Conservation (phyloP, 2,113 vertebrate genomes). For the Neogale vison region DNA sequence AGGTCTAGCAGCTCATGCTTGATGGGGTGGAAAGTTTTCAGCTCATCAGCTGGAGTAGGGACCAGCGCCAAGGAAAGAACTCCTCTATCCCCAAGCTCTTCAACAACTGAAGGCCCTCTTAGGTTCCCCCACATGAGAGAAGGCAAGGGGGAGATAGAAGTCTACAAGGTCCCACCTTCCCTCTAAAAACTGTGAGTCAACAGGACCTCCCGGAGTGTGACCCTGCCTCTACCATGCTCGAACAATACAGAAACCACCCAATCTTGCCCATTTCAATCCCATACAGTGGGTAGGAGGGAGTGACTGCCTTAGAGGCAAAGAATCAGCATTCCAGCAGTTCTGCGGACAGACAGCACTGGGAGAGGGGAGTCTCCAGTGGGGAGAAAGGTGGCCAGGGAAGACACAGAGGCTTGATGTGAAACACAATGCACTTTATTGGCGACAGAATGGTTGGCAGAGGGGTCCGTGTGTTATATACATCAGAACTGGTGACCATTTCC, state of each 20-base stretch:
- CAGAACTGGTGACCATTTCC: background rate
- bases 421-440: conserved; percentile 54
- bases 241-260: background rate
- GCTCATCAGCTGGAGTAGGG: background rate
- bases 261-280: background rate
- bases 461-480: background rate
- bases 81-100: background rate
- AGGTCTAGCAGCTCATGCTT: background rate
- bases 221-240: background rate
- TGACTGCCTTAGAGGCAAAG: background rate
- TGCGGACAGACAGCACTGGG: too few relatives aligned
- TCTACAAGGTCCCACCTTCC: background rate
- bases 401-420: background rate
- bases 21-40: background rate
- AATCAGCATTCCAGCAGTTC: background rate
- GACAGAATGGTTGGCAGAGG: background rate
- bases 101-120: background rate
- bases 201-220: too few relatives aligned
- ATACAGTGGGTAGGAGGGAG: accelerated
- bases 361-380: background rate
- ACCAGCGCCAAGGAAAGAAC: background rate
- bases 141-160: background rate
- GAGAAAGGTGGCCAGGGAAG: background rate
- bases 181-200: background rate
- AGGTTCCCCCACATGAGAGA: background rate